Base-by-base conservation (phyloP, 2,113 vertebrate genomes). In the Otis tarda region DNA sequence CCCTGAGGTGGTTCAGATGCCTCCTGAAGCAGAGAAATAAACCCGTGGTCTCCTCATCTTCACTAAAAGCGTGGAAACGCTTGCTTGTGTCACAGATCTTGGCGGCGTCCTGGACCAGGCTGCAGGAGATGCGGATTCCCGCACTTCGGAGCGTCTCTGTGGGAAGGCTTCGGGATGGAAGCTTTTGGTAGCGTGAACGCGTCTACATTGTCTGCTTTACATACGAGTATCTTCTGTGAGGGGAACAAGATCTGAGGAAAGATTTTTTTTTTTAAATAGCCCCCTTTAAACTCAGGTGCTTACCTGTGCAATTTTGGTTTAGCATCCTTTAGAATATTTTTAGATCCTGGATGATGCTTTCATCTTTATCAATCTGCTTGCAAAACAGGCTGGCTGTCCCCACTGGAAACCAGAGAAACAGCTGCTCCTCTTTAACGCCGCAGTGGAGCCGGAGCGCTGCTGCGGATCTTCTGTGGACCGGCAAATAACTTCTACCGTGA, bases 401-500 rank as follows among this genome's bases (percentile, higher is more conserved):
- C 14, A 0, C 8, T 3, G 10, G 43, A 47, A 31, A 35, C 21
- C 79, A n/a, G 30, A 68, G 33, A 9, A 31, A 4, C 60, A 28
- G 20, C 6, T 25, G 31, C 78, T 91, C 75, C 81, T 41, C 19
- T 18, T 93, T 61, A 55, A 93, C 94, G 89, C 93, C 94, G 49
- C 9, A 2, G 1, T 0, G 49, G 56, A 68, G 49, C 15, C 60
- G 2, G 79, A 92, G 94, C 85, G 50, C 90, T 74, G 83, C 45
- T 56, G 88, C 55, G 89, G 87, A 30, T 27, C 43, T n/a, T 5
- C 80, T 31, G 18, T 31, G 60, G 92, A 73, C 87, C 94, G 86
- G 91, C 78, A 92, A 79, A 75, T 18, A 82, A 78, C 95, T 96
- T 89, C 94, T 91, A 60, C 89, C 80, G 57, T 75, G 95, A 87